phyloP scores from a whole-genome alignment of 2,888 invertebrate species.

The Cancer borealis region DNA sequence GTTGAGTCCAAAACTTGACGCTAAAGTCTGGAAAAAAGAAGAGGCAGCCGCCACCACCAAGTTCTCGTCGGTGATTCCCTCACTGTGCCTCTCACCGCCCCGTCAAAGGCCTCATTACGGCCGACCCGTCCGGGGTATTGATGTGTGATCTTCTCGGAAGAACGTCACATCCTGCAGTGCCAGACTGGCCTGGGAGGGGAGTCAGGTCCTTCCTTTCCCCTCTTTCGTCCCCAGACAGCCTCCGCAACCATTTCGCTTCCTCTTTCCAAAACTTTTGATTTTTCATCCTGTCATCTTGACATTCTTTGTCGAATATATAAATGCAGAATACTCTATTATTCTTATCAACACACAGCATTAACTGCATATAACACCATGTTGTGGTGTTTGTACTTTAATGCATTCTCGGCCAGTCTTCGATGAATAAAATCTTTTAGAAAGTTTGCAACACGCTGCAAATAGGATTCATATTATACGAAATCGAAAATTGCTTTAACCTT shows the following conservation, averaged over 20 bases:
- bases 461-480: not conserved
- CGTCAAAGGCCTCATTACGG: conserved; percentile 31
- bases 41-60: not conserved
- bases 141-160: conserved; percentile 53
- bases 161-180: conserved; percentile 41
- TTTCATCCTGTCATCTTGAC: not conserved
- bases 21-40: conserved; percentile 14
- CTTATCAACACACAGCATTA: not conserved
- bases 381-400: not conserved
- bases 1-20: not conserved
- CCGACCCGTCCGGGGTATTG: conserved; percentile 42
- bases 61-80: conserved; percentile 1
- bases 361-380: not conserved
- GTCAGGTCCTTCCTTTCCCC: not conserved
- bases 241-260: not conserved
- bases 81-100: not conserved
- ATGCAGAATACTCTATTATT: not conserved
- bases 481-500: not conserved
- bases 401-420: not conserved
- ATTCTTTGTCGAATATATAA: not conserved
- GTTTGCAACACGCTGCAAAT: not conserved
- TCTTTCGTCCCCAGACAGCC: not conserved
- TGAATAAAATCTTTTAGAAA: not conserved
- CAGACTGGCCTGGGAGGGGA: not conserved
- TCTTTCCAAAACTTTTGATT: not conserved